phyloP scores from a whole-genome alignment of 2,888 invertebrate genomes.

The Coenonympha glycerion region DNA sequence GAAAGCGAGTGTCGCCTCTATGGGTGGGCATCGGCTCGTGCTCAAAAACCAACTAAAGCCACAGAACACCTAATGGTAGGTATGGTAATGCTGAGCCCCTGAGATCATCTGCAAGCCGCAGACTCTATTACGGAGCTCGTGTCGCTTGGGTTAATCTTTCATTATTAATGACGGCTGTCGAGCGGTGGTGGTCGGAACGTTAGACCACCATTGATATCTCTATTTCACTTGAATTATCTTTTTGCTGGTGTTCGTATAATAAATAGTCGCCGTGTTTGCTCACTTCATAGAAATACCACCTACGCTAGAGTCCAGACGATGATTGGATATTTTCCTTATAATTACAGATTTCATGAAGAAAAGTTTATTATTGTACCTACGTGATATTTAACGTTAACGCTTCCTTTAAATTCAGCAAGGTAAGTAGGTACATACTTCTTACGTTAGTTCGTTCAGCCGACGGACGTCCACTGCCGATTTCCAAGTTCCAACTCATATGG shows the following conservation, averaged over 20 bases:
- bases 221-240: constrained; percentile 33
- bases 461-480: no score
- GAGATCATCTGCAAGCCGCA: constrained; percentile 62
- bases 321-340: no score
- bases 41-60: constrained; percentile 66
- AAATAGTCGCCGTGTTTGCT: not conserved
- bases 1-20: constrained; percentile 55
- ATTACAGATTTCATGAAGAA: no score
- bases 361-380: no score
- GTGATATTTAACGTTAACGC: no score
- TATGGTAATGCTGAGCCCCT: not conserved
- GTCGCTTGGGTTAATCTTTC: constrained; percentile 58
- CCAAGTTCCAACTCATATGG: no score
- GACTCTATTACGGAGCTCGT: constrained; percentile 56
- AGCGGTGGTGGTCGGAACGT: constrained; percentile 50
- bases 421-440: no score
- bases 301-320: not conserved
- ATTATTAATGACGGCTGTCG: constrained; percentile 69
- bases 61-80: not conserved
- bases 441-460: no score
- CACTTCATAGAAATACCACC: constrained; percentile 2
- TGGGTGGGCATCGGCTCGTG: constrained; percentile 71
- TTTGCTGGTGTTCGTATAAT: constrained; percentile 18
- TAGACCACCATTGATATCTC: constrained; percentile 45
- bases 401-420: no score